Evolutionary conservation across 2,888 invertebrate genomes (phyloP).

Genomic region (Hypena proboscidalis): DNA sequence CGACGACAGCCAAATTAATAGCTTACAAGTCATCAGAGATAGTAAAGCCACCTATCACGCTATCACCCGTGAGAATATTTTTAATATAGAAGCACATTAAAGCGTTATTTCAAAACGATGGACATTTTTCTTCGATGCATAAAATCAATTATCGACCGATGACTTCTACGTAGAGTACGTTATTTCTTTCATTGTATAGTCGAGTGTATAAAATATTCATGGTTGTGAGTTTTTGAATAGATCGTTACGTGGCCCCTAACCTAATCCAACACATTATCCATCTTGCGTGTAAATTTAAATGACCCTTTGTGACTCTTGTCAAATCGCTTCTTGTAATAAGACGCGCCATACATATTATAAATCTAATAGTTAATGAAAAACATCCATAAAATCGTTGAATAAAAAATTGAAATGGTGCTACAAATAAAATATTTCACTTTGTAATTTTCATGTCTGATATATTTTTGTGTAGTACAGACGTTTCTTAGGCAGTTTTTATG

Average conservation of each 20-base stretch:
- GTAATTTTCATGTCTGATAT: no score
- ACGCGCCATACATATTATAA: slow-evolving; percentile 16
- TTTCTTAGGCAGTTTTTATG: slow-evolving; percentile 9
- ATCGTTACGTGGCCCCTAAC: slow-evolving; percentile 61
- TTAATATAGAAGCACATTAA: slow-evolving; percentile 42
- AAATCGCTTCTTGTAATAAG: slow-evolving; percentile 28
- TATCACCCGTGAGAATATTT: slow-evolving; percentile 58
- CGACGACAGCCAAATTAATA: slow-evolving; percentile 66
- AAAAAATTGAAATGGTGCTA: slow-evolving; percentile 20
- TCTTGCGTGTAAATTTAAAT: slow-evolving; percentile 56
- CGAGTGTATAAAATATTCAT: slow-evolving; percentile 68
- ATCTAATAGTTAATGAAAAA: slow-evolving; percentile 8
- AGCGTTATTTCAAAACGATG: slow-evolving; percentile 23
- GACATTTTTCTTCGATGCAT: slow-evolving; percentile 37
- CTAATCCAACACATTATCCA: slow-evolving; percentile 51
- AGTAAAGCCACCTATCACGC: slow-evolving; percentile 52
- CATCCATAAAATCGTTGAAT: slow-evolving; percentile 12
- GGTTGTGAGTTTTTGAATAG: slow-evolving; percentile 64
- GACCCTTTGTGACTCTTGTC: slow-evolving; percentile 62
- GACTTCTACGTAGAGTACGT: slow-evolving; percentile 42
- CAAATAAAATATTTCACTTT: slow-evolving; percentile 1
- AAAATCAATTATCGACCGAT: slow-evolving; percentile 52
- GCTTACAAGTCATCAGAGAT: slow-evolving; percentile 59
- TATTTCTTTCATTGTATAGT: slow-evolving; percentile 46
- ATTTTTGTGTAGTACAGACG: not conserved